These are phyloP conservation scores for Nannoperca obscura DNA, from an alignment of 2,797 vertebrate genomes.

Conservation along the genomic window DNA sequence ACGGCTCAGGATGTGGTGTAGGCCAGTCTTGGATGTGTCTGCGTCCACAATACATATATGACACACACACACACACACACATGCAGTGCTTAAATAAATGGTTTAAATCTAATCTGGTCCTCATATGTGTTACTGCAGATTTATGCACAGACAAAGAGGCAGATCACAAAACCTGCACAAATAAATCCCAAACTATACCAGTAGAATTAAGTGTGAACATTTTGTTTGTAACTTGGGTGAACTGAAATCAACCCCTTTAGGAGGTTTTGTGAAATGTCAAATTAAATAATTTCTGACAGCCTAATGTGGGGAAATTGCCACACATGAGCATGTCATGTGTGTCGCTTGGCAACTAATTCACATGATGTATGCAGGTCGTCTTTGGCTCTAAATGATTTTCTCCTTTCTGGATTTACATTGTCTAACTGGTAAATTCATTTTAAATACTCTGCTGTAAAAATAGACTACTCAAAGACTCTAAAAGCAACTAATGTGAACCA, in stretches of 20 bases:
- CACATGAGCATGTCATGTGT: background rate
- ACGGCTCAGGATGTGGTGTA: conserved; percentile 8
- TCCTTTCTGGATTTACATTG: background rate
- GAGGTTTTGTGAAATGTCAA: conserved; percentile 12
- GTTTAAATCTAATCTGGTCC: background rate
- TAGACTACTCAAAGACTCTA: background rate
- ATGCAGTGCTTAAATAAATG: background rate
- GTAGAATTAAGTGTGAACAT: background rate
- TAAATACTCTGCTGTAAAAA: background rate
- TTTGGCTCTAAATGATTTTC: background rate
- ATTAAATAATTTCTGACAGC: conserved; percentile 21
- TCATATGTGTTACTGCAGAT: background rate
- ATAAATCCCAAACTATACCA: background rate
- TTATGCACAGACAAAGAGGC: background rate
- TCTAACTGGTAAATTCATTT: background rate
- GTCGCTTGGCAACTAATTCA: background rate
- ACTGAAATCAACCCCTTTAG: background rate
- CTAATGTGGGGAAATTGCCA: background rate
- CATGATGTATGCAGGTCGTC: background rate
- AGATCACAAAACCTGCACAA: background rate
- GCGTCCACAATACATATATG: conserved; percentile 1
- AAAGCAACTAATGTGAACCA: background rate
- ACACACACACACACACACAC: too few species aligned
- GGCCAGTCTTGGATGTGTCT: conserved; percentile 31
- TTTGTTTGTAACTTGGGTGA: background rate